Conservation (phyloP, 2,797 vertebrate species). For the Phataginus tetradactyla region DNA sequence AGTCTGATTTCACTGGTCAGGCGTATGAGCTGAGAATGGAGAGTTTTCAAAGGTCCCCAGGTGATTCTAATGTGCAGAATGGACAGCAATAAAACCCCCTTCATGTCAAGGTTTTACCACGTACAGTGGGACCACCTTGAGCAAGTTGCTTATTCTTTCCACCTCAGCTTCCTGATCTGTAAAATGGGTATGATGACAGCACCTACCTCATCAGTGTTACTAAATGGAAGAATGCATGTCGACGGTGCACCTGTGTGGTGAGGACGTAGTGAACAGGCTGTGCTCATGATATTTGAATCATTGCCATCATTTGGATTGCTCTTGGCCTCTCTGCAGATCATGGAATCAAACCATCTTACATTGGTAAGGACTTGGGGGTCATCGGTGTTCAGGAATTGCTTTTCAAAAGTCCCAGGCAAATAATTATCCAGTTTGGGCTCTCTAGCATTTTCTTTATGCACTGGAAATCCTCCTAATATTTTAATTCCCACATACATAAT, state of each 20-base stretch:
- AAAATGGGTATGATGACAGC: not conserved
- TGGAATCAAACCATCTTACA: not conserved
- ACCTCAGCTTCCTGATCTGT: not conserved
- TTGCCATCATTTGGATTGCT: not conserved
- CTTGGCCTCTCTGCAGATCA: not conserved
- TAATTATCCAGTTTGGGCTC: not conserved
- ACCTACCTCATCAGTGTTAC: not conserved
- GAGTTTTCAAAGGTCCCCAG: not conserved
- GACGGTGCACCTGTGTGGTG: not conserved
- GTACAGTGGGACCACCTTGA: not conserved
- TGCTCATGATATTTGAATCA: not conserved
- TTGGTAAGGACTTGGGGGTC: not conserved
- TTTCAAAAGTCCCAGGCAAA: not conserved
- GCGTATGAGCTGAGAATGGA: not conserved
- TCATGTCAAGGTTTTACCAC: not conserved
- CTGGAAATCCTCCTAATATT: not conserved
- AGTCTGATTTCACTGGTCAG: not conserved
- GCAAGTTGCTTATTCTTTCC: constrained; percentile 16
- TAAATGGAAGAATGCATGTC: not conserved
- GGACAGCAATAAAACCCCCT: not conserved
- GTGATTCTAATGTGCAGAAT: not conserved
- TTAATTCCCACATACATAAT: not conserved
- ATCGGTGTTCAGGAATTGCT: not conserved
- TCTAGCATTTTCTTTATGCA: not conserved
- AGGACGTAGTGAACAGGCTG: not conserved